These are phyloP conservation scores for Anas platyrhynchos DNA, from an alignment of 2,113 vertebrate species.

Conservation along the genomic window DNA sequence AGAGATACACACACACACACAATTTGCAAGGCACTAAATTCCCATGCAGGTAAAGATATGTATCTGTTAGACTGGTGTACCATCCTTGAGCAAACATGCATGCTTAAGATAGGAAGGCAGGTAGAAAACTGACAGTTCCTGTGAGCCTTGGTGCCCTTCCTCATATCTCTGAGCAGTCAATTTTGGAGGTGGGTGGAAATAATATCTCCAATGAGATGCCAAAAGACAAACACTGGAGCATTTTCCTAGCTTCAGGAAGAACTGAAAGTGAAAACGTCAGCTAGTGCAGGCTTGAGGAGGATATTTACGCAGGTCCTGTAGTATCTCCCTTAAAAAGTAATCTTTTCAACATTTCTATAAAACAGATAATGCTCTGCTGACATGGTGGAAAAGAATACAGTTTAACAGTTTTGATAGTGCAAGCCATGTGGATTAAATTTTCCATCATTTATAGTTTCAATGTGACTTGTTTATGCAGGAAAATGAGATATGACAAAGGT, in stretches of 20 bases:
- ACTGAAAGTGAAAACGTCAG: slow-evolving; percentile 10
- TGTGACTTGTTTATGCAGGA: slow-evolving; percentile 75
- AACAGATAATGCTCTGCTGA: slow-evolving; percentile 66
- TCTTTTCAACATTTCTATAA: slow-evolving; percentile 62
- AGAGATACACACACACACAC: background rate
- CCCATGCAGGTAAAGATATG: background rate
- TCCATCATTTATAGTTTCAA: slow-evolving; percentile 78
- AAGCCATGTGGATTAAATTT: slow-evolving; percentile 76
- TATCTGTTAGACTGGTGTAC: background rate
- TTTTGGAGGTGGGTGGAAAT: background rate
- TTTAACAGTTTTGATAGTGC: slow-evolving; percentile 72
- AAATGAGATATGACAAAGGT: slow-evolving; percentile 74
- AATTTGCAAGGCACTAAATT: background rate
- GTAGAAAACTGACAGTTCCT: background rate
- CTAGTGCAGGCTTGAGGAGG: background rate
- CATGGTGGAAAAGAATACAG: slow-evolving; percentile 71
- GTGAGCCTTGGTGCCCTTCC: background rate
- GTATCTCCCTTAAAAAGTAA: slow-evolving; percentile 65
- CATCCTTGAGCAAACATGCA: background rate
- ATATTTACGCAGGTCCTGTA: background rate
- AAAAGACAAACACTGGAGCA: background rate
- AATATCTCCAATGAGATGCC: background rate
- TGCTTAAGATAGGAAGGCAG: background rate
- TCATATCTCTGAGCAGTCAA: background rate
- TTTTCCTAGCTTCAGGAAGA: background rate